Base-by-base conservation (phyloP, 2,888 invertebrate species). In the Mayetiola destructor region DNA sequence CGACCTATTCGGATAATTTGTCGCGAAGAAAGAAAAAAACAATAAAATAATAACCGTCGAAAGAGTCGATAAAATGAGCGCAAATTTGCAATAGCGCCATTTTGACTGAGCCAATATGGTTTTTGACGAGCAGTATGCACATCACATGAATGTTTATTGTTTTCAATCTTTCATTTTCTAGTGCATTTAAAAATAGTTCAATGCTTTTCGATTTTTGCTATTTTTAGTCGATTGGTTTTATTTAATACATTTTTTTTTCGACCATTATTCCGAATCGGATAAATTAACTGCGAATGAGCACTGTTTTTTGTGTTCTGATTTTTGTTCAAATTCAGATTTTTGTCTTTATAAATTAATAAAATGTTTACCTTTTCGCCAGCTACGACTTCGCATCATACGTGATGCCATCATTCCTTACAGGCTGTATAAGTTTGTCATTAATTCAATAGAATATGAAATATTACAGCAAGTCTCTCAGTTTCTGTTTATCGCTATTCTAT, bases 351-450 rank as follows among this genome's bases (percentile, higher is more conserved):
- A n/a, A n/a, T n/a, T n/a, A n/a, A n/a, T n/a, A n/a, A n/a, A n/a
- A n/a, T 63, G 62, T 63, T 65, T 69, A 72, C 72, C 72, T 69
- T 69, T 69, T 59, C 69, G 70, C 64, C 67, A 65, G 64, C 66
- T 69, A 62, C 69, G 67, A 63, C 70, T 71, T 59, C 69, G 68
- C 63, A 68, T 69, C 63, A 71, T 68, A 70, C 72, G 72, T 67
- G 67, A 70, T 64, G 70, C 69, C 42, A 59, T 56, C 39, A 35
- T 55, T 55, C 37, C 27, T 55, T 36, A 30, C 30, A 20, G 29
- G 29, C 18, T 53, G 30, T 53, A 48, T 48, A 27, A 27, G 23
- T 48, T 27, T 3, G 23, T 48, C 48, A 48, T 48, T 27, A 48
- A 27, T 48, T 48, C 48, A 48, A 48, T 48, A n/a, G n/a, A n/a